Conservation (phyloP, 2,888 invertebrate species). For the Allacma fusca region DNA sequence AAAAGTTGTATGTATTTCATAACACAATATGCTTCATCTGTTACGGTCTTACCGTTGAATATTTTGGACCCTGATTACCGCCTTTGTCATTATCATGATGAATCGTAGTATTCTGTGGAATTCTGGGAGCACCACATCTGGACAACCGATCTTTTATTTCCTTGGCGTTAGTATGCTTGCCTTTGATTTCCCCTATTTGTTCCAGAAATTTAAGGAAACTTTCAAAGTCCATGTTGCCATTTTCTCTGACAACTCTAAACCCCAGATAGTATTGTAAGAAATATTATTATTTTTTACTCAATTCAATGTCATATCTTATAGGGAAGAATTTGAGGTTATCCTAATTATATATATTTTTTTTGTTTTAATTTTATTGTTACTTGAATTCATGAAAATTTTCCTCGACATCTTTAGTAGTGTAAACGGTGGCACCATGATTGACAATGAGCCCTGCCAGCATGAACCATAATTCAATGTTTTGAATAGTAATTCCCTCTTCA, state of each 20-base stretch:
- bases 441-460: constrained; percentile 3
- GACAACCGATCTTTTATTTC: background rate
- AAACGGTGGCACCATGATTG: background rate
- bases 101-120: background rate
- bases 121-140: background rate
- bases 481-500: constrained; percentile 28
- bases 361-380: background rate
- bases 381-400: background rate
- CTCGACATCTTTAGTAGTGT: constrained; percentile 1
- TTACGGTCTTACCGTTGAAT: background rate
- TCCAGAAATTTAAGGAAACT: constrained; percentile 11
- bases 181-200: background rate
- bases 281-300: too few species aligned
- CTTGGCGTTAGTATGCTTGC: background rate
- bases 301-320: constrained; percentile 1
- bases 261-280: too few species aligned
- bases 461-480: constrained; percentile 30
- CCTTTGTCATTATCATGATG: background rate
- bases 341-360: background rate
- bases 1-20: too few species aligned
- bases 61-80: background rate
- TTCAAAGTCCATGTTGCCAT: constrained; percentile 13
- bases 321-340: background rate
- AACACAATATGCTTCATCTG: too few species aligned
- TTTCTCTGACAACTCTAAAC: constrained; percentile 8